Percentiles rank a stretch among this genome's conserved stretches.
Conservation (phyloP, 2,113 vertebrate species). For the Lampris megalopsis region DNA sequence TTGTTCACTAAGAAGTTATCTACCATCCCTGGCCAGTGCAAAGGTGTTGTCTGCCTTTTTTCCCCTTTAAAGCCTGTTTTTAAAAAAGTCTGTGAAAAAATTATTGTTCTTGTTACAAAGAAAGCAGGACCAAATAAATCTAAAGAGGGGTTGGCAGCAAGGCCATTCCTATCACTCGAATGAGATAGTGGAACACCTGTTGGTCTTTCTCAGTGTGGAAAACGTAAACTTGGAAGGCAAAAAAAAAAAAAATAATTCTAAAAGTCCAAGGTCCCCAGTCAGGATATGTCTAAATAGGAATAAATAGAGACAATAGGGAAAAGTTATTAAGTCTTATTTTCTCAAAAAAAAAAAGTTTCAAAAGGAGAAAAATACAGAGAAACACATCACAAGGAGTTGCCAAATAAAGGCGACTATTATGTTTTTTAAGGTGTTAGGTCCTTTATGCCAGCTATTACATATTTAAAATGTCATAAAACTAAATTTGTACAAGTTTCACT, state of each 20-base stretch:
- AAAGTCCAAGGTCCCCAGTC: conserved; percentile 53
- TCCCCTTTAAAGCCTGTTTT: conserved; percentile 24
- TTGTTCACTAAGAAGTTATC: conserved; percentile 87
- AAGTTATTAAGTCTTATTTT: conserved; percentile 21
- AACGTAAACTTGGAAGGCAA: neutral
- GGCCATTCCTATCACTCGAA: conserved; percentile 21
- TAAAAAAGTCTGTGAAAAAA: conserved; percentile 27
- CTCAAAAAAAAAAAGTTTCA: conserved; percentile 22
- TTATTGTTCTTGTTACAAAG: conserved; percentile 31
- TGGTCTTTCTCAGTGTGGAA: conserved; percentile 30
- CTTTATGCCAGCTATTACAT: conserved; percentile 1
- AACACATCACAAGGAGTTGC: neutral
- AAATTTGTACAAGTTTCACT: conserved; percentile 14
- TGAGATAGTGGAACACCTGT: conserved; percentile 53
- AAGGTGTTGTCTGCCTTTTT: conserved; percentile 22
- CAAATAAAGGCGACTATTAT: no score
- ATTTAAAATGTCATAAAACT: conserved; percentile 19
- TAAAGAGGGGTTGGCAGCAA: conserved; percentile 23
- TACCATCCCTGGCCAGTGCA: conserved; percentile 87
- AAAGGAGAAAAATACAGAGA: neutral
- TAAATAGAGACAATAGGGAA: conserved; percentile 20
- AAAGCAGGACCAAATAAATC: conserved; percentile 52
- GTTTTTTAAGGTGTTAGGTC: no score
- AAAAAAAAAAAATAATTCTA: conserved; percentile 10
- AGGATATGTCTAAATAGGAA: conserved; percentile 40